Base-by-base conservation (phyloP, 1,140 invertebrate genomes). In the Dinoponera quadriceps region DNA sequence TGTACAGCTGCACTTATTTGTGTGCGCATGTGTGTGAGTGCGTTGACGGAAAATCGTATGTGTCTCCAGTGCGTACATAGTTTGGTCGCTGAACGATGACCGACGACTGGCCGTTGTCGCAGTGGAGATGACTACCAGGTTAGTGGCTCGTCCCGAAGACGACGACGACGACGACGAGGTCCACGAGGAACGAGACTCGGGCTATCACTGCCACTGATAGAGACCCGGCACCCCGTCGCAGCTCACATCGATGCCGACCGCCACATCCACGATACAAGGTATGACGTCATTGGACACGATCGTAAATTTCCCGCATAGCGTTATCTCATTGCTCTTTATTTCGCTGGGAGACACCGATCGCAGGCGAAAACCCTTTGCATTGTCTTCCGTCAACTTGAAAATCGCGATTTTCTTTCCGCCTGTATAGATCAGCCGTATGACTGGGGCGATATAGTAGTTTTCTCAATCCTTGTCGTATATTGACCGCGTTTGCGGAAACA, bases 171-270 rank as follows among this genome's bases (percentile, higher is more conserved):
- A 87, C 80, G 85, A 87, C 80, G 85, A 87, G 84, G 85, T 86
- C 60, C 85, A 83, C 69, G 85, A 87, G 65, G 71, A 85, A 72
- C 85, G 65, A 57, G 77, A 86, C 65, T 60, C 80, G 85, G 72
- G 80, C 63, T 83, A 87, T 87, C 85, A 86, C 85, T 87, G 85
- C 85, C 85, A 87, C 85, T 87, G 85, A 87, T 87, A 80, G 65
- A 69, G 65, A 44, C 38, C 51, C 54, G 75, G 75, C 75, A 87
- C 86, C 68, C 60, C 33, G 66, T 78, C 80, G 74, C 60, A 86
- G 85, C 72, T 87, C 85, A 85, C 81, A 87, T 86, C 85, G 85
- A 87, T 87, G 85, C 85, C 85, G 85, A 86, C 60, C 62, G 65
- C 81, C 75, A 82, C 68, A 69, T 87, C 81, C 66, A 86, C 82